Conservation (phyloP, 2,797 vertebrate genomes). For the Pangasius larnaudii region DNA sequence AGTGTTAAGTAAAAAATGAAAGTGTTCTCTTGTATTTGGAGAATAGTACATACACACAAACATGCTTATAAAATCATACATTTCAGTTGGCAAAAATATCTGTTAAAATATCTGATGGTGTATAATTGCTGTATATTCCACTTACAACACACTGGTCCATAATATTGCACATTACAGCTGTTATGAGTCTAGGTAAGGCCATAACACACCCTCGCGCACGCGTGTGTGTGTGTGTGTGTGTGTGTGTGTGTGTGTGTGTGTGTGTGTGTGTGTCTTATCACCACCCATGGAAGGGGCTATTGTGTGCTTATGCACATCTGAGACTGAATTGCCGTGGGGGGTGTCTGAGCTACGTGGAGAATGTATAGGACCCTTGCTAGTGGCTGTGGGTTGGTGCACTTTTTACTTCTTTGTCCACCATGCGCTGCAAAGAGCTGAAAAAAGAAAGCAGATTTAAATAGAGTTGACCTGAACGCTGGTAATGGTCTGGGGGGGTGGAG, state of each 20-base stretch:
- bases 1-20: not conserved
- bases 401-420: slow-evolving; percentile 6
- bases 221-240: not conserved
- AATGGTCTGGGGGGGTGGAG: slow-evolving; percentile 41
- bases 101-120: not conserved
- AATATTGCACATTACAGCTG: not conserved
- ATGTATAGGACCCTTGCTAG: slow-evolving; percentile 24
- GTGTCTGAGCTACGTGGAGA: slow-evolving; percentile 4
- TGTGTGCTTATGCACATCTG: slow-evolving; percentile 2
- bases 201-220: not conserved
- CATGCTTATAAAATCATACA: not conserved
- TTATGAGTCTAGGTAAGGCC: slow-evolving; percentile 13
- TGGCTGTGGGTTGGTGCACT: slow-evolving; percentile 45
- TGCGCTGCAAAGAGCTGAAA: slow-evolving; percentile 30
- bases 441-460: slow-evolving; percentile 31
- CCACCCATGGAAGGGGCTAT: slow-evolving; percentile 20
- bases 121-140: not conserved
- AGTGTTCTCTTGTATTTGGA: not conserved
- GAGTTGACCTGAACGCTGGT: slow-evolving; percentile 45
- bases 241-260: not conserved
- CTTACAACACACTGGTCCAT: not conserved
- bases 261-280: slow-evolving; percentile 8
- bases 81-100: not conserved
- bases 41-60: not conserved
- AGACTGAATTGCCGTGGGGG: slow-evolving; percentile 28